Conservation (phyloP, 1,140 invertebrate genomes). For the Metopolophium dirhodum region DNA sequence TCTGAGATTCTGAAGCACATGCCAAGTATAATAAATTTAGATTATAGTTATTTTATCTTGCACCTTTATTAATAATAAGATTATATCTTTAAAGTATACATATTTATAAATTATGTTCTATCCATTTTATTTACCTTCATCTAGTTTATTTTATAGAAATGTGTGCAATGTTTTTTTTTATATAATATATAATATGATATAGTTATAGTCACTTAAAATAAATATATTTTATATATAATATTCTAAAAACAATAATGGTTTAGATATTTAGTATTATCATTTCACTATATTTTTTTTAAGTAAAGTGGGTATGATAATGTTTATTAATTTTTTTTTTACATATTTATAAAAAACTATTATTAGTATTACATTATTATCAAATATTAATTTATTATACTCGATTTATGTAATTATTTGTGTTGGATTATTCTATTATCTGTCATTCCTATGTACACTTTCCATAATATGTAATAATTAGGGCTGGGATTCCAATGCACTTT, state of each 20-base stretch:
- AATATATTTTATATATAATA: slow-evolving; percentile 17
- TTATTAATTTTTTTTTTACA: background rate
- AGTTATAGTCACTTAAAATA: background rate
- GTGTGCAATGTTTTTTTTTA: slow-evolving; percentile 27
- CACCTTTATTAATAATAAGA: background rate
- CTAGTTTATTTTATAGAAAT: slow-evolving; percentile 43
- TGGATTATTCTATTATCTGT: background rate
- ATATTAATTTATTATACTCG: background rate
- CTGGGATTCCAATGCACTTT: background rate
- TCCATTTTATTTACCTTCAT: background rate
- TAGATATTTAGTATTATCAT: background rate
- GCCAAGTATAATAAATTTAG: background rate
- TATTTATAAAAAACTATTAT: background rate
- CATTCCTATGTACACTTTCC: background rate
- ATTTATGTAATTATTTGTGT: background rate
- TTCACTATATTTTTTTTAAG: background rate
- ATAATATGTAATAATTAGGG: background rate
- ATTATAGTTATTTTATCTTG: background rate
- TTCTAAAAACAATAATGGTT: background rate
- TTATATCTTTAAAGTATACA: background rate
- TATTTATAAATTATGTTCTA: background rate
- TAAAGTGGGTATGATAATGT: background rate
- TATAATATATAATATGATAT: background rate
- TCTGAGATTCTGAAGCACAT: background rate
- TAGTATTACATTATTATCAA: slow-evolving; percentile 23